These are phyloP conservation scores for Psilopsiagon aurifrons DNA, from an alignment of 2,113 vertebrate species.

Conservation along the genomic window DNA sequence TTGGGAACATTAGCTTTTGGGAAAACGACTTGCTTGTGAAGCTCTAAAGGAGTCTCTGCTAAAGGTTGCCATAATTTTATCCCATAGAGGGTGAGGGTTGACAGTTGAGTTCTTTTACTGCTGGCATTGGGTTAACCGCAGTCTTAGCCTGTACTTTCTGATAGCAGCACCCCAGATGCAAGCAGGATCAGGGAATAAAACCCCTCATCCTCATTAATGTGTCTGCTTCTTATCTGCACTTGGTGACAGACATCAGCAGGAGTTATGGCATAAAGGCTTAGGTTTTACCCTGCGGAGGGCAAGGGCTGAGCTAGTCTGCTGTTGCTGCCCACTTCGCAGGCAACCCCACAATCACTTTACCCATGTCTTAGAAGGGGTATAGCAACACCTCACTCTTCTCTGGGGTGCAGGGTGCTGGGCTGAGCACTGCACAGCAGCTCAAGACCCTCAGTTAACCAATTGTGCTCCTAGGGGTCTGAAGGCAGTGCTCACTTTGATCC, in stretches of 20 bases:
- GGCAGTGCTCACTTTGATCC: background rate
- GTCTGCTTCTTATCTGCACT: background rate
- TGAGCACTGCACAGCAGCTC: background rate
- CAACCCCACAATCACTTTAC: fast-evolving
- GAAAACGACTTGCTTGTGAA: background rate
- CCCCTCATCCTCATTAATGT: background rate
- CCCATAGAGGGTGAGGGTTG: background rate
- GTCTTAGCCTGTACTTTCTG: background rate
- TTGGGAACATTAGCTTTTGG: background rate
- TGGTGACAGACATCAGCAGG: background rate
- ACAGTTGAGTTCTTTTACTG: background rate
- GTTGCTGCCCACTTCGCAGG: background rate
- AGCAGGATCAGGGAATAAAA: background rate
- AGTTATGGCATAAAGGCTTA: background rate
- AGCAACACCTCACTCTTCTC: background rate
- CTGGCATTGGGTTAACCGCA: background rate
- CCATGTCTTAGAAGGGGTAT: background rate
- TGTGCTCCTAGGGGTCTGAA: fast-evolving
- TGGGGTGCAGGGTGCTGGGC: background rate
- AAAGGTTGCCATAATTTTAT: background rate
- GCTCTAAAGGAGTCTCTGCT: background rate
- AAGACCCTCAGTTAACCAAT: background rate
- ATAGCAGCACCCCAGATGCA: fast-evolving
- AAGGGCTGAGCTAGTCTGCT: background rate
- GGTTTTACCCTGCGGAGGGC: no score